Percentiles rank a stretch among this genome's conserved stretches.
Conservation (phyloP, 2,888 invertebrate species). For the Argyresthia goedartella region DNA sequence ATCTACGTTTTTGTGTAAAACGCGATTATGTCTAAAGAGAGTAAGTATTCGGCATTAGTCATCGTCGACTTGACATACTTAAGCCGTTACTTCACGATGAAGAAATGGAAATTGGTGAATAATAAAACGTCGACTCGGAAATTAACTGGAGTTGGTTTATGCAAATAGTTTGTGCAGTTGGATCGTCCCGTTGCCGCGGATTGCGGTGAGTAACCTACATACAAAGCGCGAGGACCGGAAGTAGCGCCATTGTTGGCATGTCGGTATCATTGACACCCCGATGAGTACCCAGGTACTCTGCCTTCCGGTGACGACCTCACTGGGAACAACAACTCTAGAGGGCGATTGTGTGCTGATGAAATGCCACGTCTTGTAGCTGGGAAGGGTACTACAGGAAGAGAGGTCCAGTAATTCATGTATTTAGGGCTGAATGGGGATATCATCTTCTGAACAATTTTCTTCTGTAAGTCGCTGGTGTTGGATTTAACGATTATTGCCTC, state of each 20-base stretch:
- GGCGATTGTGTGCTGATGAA: neutral
- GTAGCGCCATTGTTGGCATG: constrained; percentile 48
- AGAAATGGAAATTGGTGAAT: constrained; percentile 7
- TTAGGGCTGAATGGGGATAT: too few relatives aligned
- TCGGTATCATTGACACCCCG: constrained; percentile 68
- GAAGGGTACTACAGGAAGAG: too few relatives aligned
- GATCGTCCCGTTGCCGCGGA: constrained; percentile 21
- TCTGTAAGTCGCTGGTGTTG: too few relatives aligned
- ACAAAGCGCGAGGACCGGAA: constrained; percentile 61
- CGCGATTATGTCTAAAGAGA: neutral
- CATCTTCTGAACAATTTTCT: too few relatives aligned
- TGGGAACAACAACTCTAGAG: constrained; percentile 15
- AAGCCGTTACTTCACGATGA: constrained; percentile 5
- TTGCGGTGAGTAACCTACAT: constrained; percentile 69
- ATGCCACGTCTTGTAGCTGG: neutral
- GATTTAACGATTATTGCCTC: too few relatives aligned
- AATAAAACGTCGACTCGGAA: neutral
- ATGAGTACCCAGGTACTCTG: constrained; percentile 16
- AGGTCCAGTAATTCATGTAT: too few relatives aligned
- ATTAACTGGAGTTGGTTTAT: neutral
- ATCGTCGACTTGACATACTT: neutral
- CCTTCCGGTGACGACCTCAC: constrained; percentile 60
- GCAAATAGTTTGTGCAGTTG: neutral
- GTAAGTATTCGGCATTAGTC: neutral
- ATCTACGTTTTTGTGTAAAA: neutral